Base-by-base conservation (phyloP, 2,113 vertebrate species). In the Aphyosemion australe region DNA sequence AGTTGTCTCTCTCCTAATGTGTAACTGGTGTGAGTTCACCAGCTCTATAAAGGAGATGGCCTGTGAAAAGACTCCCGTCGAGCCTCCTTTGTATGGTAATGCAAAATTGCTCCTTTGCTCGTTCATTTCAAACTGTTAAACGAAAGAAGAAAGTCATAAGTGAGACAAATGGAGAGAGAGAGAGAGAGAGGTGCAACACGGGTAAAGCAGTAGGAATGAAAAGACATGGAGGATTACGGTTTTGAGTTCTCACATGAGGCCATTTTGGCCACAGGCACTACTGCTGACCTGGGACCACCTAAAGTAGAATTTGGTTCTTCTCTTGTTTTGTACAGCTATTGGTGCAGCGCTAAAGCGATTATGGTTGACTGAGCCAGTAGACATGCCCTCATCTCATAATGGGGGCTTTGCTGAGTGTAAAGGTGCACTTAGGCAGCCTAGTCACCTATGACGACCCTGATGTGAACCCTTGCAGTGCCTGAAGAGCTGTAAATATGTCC, bases 221-320 rank as follows among this genome's bases (percentile, higher is more conserved):
- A 76, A 83, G 34, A 59, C 43, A 12, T 69, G 50, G 74, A 72
- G 19, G 43, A 75, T 65, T 66, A 64, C 45, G n/a, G 43, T 63
- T 72, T 64, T 31, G 52, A 53, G 67, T 20, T 41, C 60, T 51
- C 61, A 50, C 52, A 64, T 9, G 57, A 65, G 74, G 58, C 65
- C 74, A 52, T 82, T 84, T 83, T 80, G 65, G 79, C 83, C 46
- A 10, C 15, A 31, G 72, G 81, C 69, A 14, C 58, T 65, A 74
- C 69, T 78, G 61, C 61, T 82, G 78, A 82, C 74, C 81, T 65
- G 79, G 76, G 78, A 87, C 65, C 76, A 86, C 79, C 84, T 86
- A 54, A 86, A 80, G 74, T 86, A 74, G 74, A 80, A 79, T 88
- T 80, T 55, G 78, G 80, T 89, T 88, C 79, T 78, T 76, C 63